These are phyloP conservation scores for Lagenorhynchus albirostris DNA, from an alignment of 2,113 vertebrate genomes.

Conservation along the genomic window DNA sequence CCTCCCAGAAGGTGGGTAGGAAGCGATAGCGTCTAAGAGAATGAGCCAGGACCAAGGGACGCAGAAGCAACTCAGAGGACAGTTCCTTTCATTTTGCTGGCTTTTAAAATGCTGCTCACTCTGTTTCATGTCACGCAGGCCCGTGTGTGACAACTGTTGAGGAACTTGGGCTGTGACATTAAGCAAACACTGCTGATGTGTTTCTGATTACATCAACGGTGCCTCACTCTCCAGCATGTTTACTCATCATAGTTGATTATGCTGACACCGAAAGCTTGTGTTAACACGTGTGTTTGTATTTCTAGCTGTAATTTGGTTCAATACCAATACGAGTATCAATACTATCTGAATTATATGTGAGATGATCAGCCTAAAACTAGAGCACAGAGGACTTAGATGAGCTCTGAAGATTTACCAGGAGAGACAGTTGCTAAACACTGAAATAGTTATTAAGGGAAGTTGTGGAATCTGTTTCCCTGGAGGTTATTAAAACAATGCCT, in stretches of 20 bases:
- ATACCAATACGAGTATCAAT: not conserved
- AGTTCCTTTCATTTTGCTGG: not conserved
- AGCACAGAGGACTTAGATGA: not conserved
- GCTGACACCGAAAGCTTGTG: not conserved
- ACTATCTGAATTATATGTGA: not conserved
- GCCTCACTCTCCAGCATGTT: too few relatives aligned
- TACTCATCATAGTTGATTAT: not conserved
- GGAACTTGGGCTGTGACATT: not conserved
- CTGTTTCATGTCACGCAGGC: not conserved
- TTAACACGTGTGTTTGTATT: not conserved
- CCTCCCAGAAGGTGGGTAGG: not conserved
- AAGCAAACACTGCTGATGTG: not conserved
- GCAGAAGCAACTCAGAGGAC: not conserved
- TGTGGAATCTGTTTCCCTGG: not conserved
- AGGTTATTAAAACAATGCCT: slow-evolving; percentile 26
- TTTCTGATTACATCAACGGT: not conserved
- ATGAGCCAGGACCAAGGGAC: fast-evolving
- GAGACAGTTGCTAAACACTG: not conserved
- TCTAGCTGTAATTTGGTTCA: not conserved
- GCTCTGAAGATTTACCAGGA: not conserved
- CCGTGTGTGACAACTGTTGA: not conserved
- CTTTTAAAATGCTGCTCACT: not conserved
- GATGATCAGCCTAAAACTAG: not conserved
- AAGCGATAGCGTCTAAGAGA: not conserved
- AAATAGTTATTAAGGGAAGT: not conserved